Evolutionary conservation across 2,888 invertebrate species (phyloP), one percentile per base, ranked within the genome.

Genomic region (Aradus depressus): DNA sequence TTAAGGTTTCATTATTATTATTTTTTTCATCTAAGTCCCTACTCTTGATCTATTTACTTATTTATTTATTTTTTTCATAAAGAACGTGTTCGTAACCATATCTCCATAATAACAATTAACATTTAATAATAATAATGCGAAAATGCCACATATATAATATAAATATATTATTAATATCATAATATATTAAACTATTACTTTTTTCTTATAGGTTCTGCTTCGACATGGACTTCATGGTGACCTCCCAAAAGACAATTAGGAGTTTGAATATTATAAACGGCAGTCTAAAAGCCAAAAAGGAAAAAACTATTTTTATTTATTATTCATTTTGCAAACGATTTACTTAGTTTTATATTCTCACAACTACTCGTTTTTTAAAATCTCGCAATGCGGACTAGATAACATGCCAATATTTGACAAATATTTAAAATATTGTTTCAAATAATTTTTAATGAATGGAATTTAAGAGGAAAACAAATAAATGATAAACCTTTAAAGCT

Each of bases 271-370:
- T n/a, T n/a, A n/a, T 31, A 39, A 39, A 51, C 37, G 53, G 51
- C 56, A 50, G 56, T 56, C 56, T 52, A 56, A 43, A 53, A 56
- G 53, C 56, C 53, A 52, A 56, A 51, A 44, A 47, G n/a, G n/a
- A n/a, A n/a, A n/a, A n/a, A n/a, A n/a, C n/a, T n/a, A n/a, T n/a
- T n/a, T n/a, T n/a, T n/a, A n/a, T n/a, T n/a, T n/a, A n/a, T n/a
- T n/a, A n/a, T n/a, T n/a, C n/a, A n/a, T n/a, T n/a, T n/a, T n/a
- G n/a, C n/a, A n/a, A n/a, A n/a, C n/a, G n/a, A n/a, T n/a, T n/a
- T n/a, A n/a, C n/a, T n/a, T n/a, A n/a, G n/a, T n/a, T n/a, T n/a
- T n/a, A n/a, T n/a, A n/a, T n/a, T 54, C 44, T 54, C 51, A 54
- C n/a, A 23, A 38, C 51, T 54, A 54, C 51, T 54, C 51, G 52